Base-by-base conservation (phyloP, 2,888 invertebrate species). In the Pyrgus malvae region DNA sequence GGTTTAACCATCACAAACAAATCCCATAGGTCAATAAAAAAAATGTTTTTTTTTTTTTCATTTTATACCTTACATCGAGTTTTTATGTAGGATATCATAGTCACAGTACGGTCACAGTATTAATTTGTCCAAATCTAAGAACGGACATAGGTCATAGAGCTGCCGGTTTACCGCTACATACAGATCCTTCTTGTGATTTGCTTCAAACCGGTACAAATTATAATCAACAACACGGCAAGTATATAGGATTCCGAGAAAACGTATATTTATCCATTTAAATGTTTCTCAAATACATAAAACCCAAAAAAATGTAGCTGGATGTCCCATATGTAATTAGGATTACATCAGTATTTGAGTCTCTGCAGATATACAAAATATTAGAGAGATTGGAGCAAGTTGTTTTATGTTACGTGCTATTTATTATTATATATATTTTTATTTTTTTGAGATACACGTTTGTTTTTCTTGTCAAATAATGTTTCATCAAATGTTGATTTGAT, bases 191-290 rank as follows among this genome's bases (percentile, higher is more conserved):
- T 35, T 16, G 35, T 8, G 9, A 27, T 11, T 35, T 5, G 37
- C 37, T 37, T 37, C 3, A 17, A 16, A 17, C 17, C 37, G 16
- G n/a, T 5, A 17, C 3, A 44, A 35, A 37, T 44, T 19, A 51
- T 25, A 25, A 27, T 19, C 48, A 58, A 67, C 56, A 59, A 65
- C 60, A 62, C 50, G 63, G 68, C 69, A 64, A 57, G 64, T 48
- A 55, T 55, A 66, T 63, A 46, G 71, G 70, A 66, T 61, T 44
- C 59, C 37, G 50, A 63, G 48, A 48, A 59, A 68, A 54, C 37
- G 21, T 21, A 19, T 41, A 46, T 57, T 57, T 60, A 59, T 41
- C 53, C 50, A 44, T 50, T 51, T 59, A 53, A 58, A 59, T 58
- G 55, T 56, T 44, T 51, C 46, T 57, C 53, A 62, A 58, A 60